Evolutionary conservation across 2,888 invertebrate genomes (phyloP), one percentile per base, ranked within the genome.

Genomic region (Euzetes globulus): DNA sequence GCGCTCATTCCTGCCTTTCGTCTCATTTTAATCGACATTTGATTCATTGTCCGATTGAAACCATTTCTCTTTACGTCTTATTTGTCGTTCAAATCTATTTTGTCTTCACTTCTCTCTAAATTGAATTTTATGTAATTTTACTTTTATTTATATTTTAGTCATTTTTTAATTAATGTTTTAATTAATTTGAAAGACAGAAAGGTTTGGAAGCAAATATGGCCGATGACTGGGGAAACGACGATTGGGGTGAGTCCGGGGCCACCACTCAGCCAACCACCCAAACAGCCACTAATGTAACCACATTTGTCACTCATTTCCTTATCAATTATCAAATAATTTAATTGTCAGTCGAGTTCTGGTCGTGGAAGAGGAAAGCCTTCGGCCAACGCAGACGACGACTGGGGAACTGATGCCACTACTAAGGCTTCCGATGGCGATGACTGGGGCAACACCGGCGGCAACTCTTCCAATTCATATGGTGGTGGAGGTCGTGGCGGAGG

Each of bases 361-460:
- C n/a, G n/a, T n/a, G n/a, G n/a, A n/a, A n/a, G n/a, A n/a, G n/a
- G n/a, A n/a, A 22, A 58, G 25, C 22, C 22, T 22, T 6, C 25
- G 58, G 58, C 58, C 58, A 58, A 58, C 25, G 58, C 9, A 52
- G 52, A 22, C 19, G 65, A 65, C 65, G 65, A 65, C 19, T 65
- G 65, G 65, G 37, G 7, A 25, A 15, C 6, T 78, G 41, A 75
- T 77, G 71, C 37, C 72, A 19, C 47, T 77, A n/a, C 76, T 77
- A n/a, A n/a, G n/a, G 13, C 77, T 76, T 50, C 58, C 77, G 9
- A 73, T 76, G 17, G 13, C 11, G 47, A 4, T 41, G 41, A 17
- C 11, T 3, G 47, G 17, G 15, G 6, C 41, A 41, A 41, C n/a
- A n/a, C n/a, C n/a, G n/a, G 7, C 33, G 33, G 33, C 4, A 33